Evolutionary conservation across 2,113 vertebrate genomes (phyloP).

Genomic region (Ochotona curzoniae): DNA sequence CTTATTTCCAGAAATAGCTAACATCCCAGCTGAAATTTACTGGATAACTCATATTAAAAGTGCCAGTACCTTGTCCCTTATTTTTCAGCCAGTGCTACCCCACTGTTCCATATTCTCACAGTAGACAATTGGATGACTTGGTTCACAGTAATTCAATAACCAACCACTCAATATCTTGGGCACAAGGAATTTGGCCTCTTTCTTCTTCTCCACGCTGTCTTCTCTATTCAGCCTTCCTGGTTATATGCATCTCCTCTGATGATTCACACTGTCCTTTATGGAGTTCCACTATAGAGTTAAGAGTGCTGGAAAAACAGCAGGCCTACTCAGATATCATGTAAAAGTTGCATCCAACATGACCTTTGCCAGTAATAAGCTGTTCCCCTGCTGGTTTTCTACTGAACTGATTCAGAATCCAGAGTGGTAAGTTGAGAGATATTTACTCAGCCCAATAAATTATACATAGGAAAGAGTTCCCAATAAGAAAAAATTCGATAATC

Average conservation of each 20-base stretch:
- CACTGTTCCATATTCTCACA: background rate
- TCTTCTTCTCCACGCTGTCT: background rate
- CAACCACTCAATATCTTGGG: background rate
- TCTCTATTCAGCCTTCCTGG: background rate
- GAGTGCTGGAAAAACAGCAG: background rate
- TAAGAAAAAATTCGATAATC: background rate
- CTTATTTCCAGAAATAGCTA: conserved; percentile 31
- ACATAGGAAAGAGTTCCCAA: background rate
- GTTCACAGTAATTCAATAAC: background rate
- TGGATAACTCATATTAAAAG: background rate
- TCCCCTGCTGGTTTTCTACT: background rate
- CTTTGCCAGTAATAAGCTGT: background rate
- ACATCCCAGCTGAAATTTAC: background rate
- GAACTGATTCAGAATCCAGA: background rate
- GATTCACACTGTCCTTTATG: background rate
- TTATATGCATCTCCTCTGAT: conserved; percentile 8
- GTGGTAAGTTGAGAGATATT: background rate
- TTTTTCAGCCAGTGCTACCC: background rate
- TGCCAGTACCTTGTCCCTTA: background rate
- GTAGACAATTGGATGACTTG: background rate
- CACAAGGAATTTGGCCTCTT: background rate
- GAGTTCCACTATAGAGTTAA: background rate
- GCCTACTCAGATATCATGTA: background rate
- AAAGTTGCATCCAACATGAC: background rate
- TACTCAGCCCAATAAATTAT: background rate